Conservation (phyloP, 2,113 vertebrate genomes). For the Theristicus caerulescens region DNA sequence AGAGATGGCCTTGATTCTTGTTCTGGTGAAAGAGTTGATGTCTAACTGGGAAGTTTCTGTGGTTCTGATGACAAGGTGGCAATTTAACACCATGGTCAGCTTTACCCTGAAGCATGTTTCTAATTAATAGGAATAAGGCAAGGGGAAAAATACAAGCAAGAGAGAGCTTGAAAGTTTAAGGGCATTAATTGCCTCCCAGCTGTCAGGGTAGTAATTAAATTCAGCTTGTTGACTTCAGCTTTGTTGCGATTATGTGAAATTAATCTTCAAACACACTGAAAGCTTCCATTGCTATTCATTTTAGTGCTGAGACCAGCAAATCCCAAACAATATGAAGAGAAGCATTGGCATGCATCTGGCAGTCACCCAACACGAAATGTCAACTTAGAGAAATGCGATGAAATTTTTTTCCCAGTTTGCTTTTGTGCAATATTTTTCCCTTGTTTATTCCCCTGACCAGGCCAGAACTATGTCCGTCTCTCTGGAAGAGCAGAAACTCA, state of each 20-base stretch:
- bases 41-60: neutral
- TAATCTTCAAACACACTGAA: constrained; percentile 59
- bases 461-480: neutral
- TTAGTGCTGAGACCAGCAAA: constrained; percentile 40
- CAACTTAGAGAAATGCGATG: neutral
- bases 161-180: constrained; percentile 21
- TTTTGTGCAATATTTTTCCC: neutral
- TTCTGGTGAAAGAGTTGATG: neutral
- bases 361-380: neutral
- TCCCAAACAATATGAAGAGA: neutral
- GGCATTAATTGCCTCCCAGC: constrained; percentile 70
- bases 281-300: constrained; percentile 16
- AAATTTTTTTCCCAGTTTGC: neutral
- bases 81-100: constrained; percentile 22
- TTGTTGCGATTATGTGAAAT: constrained; percentile 65
- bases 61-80: neutral
- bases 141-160: neutral
- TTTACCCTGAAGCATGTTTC: constrained; percentile 45
- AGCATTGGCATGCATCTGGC: neutral
- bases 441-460: neutral
- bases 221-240: constrained; percentile 67
- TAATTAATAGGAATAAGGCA: constrained; percentile 51
- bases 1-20: neutral
- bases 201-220: constrained; percentile 72
- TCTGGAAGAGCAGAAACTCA: neutral